Base-by-base conservation (phyloP, 2,797 vertebrate species). In the Taeniopygia guttata region DNA sequence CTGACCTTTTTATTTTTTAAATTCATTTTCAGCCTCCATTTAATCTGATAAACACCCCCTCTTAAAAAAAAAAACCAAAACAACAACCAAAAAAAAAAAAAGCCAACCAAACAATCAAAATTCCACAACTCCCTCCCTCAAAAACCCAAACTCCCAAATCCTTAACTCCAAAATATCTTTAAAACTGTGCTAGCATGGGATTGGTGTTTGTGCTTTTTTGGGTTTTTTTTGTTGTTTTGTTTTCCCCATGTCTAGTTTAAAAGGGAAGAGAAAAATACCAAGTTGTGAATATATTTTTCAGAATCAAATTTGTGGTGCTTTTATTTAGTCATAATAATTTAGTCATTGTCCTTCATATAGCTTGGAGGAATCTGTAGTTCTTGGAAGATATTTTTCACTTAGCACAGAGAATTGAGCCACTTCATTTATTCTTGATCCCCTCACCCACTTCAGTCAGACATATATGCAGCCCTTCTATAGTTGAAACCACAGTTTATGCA, bases 121-220 rank as follows among this genome's bases (percentile, higher is more conserved):
- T 4, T 7, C 4, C 7, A 20, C 6, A 34, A 9, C 22, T 32
- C 2, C 1, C 10, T 16, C 4, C 3, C 10, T 1, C 1, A 3
- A 36, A 54, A 49, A 10, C 5, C 2, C 13, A 55, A 76, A 70
- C 14, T 2, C 2, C 3, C 4, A 82, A 82, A 36, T 11, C 22
- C 8, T 17, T 25, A 59, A 16, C 26, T 74, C 16, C 7, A 55
- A 80, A 86, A 34, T 21, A 29, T 5, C 8, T 14, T 36, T 45
- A 18, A 42, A 77, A 63, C 2, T 56, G 3, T 25, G 3, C 48
- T 46, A 3, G 0, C 62, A 15, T 10, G 5, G 3, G 13, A 3
- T 34, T 64, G 16, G 3, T 11, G 6, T 8, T 17, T 10, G n/a
- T 13, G 42, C 23, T 32, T 3, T 3, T 23, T 12, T 17, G 4